A percentile compares a stretch with the other conserved stretches of the same genome.
These are phyloP conservation scores for Eurosta solidaginis DNA, from an alignment of 1,140 invertebrate genomes.

Conservation along the genomic window DNA sequence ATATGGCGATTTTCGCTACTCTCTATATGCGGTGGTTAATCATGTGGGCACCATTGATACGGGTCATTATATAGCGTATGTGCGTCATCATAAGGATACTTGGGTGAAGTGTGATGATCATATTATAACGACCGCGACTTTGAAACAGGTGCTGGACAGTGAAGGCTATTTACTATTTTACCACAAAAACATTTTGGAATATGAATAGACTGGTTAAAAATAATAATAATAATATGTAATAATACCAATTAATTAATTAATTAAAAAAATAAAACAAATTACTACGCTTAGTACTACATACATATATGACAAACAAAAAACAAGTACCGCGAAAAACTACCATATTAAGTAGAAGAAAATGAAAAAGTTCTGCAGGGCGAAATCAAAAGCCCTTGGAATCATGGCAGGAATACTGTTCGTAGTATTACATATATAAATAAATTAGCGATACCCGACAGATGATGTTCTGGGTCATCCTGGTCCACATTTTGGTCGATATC, in stretches of 20 bases:
- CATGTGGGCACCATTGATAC: constrained; percentile 90
- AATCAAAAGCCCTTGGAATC: no score
- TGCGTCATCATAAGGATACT: constrained; percentile 86
- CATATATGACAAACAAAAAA: constrained; percentile 13
- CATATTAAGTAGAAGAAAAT: no score
- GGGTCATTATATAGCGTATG: constrained; percentile 95
- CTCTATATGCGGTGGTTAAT: constrained; percentile 95
- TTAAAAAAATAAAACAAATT: constrained; percentile 33
- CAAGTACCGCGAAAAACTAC: constrained; percentile 5
- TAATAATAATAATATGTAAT: constrained; percentile 20
- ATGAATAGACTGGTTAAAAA: constrained; percentile 61
- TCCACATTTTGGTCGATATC: no score
- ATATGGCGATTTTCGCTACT: constrained; percentile 74
- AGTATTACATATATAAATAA: no score
- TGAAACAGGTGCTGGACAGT: constrained; percentile 89
- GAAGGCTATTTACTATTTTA: constrained; percentile 95
- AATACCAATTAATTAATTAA: no score
- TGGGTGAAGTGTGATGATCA: constrained; percentile 99
- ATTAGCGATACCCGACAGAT: no score
- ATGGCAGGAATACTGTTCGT: no score
- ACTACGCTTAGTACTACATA: constrained; percentile 21
- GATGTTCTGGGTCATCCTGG: no score
- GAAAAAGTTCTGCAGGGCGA: no score
- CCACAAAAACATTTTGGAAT: constrained; percentile 88
- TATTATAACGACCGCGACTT: constrained; percentile 82